Conservation (phyloP, 2,113 vertebrate genomes). For the Pachypanchax playfairii region DNA sequence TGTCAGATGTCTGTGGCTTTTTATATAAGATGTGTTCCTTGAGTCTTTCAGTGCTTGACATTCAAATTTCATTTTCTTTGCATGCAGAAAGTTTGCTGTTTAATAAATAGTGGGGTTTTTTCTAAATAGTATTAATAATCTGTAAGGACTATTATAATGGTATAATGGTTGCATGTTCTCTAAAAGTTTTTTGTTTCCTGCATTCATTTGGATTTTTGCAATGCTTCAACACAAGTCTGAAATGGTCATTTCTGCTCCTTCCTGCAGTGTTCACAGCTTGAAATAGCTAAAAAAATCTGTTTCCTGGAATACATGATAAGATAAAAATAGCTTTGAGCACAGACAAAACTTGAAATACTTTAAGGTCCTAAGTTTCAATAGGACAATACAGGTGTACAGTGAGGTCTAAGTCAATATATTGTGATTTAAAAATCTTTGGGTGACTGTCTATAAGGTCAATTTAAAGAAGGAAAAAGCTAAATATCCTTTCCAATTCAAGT, state of each 20-base stretch:
- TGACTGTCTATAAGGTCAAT: too few relatives aligned
- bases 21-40: neutral
- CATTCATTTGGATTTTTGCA: neutral
- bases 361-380: neutral
- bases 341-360: constrained; percentile 12
- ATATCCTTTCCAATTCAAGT: constrained; percentile 13
- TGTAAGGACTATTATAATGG: too few relatives aligned
- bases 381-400: too few relatives aligned
- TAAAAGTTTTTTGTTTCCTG: constrained; percentile 6
- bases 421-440: too few relatives aligned
- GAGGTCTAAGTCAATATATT: too few relatives aligned
- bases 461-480: neutral
- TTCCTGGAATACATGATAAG: constrained; percentile 28
- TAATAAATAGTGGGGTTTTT: too few relatives aligned
- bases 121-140: too few relatives aligned
- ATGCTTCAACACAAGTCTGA: neutral
- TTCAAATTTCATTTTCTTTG: neutral
- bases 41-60: constrained; percentile 3
- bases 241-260: neutral
- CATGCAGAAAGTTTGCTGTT: neutral
- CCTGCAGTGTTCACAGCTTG: constrained; percentile 14
- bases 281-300: constrained; percentile 37
- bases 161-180: neutral
- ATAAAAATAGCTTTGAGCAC: constrained; percentile 17
- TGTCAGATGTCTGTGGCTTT: constrained; percentile 5